Conservation (phyloP, 2,888 invertebrate species). For the Siphlonurus alternatus region DNA sequence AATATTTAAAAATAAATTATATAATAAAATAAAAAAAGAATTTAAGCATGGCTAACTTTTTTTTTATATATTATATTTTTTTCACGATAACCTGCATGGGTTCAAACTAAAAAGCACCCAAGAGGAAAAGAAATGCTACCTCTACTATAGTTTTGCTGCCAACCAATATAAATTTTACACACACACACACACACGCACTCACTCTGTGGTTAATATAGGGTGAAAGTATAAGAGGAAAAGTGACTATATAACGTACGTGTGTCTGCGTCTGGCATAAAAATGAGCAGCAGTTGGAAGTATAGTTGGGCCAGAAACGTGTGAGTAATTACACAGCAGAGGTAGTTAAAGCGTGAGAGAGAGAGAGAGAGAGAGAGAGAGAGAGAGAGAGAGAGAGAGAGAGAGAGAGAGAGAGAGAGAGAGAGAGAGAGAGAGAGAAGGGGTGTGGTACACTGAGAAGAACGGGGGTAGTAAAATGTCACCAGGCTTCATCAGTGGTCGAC, state of each 20-base stretch:
- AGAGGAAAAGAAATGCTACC: not conserved
- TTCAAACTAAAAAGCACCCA: not conserved
- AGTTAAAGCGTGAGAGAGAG: not conserved
- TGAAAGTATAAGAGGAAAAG: not conserved
- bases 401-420: not conserved
- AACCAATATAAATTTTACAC: not conserved
- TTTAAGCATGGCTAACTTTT: no score
- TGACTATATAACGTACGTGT: not conserved
- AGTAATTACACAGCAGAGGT: not conserved
- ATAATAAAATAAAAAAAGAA: no score
- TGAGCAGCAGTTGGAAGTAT: not conserved
- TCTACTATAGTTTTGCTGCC: not conserved
- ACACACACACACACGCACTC: not conserved
- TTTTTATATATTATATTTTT: not conserved
- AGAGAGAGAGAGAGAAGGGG: not conserved
- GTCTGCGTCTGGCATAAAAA: not conserved
- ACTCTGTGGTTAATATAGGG: not conserved
- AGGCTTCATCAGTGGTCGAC: no score
- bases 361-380: not conserved
- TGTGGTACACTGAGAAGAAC: not conserved
- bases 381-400: not conserved
- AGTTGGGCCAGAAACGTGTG: not conserved
- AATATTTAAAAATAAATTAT: no score
- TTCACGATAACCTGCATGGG: not conserved
- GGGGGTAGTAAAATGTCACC: not conserved